Evolutionary conservation across 2,113 vertebrate species (phyloP).

Genomic region (Phalacrocorax brasilianus): DNA sequence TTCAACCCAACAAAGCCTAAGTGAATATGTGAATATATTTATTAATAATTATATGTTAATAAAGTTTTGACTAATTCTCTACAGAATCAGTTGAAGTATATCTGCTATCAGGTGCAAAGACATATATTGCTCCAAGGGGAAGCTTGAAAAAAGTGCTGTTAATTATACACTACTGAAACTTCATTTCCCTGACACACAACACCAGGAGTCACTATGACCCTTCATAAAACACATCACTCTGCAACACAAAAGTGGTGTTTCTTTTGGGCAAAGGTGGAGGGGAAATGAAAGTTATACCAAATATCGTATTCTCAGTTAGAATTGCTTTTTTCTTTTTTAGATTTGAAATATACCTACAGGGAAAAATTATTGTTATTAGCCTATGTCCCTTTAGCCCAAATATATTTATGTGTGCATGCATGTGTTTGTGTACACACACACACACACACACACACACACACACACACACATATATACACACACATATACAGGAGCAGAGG

Average conservation of each 20-base stretch:
- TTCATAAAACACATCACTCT: background rate
- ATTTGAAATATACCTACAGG: background rate
- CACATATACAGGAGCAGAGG: too few species aligned
- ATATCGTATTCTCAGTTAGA: background rate
- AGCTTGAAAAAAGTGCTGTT: background rate
- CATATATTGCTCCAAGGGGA: background rate
- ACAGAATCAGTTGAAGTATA: background rate
- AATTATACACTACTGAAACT: background rate
- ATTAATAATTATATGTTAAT: background rate
- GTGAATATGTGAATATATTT: background rate
- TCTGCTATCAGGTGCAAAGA: background rate
- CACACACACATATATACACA: too few species aligned
- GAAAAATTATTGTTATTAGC: background rate
- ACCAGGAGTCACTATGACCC: background rate
- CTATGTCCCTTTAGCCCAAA: background rate
- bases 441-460: too few species aligned
- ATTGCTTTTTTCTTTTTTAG: background rate
- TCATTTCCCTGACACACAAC: background rate
- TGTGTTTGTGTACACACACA: background rate
- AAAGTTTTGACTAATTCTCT: background rate
- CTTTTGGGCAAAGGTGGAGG: background rate
- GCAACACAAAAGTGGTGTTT: background rate
- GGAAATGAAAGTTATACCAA: background rate
- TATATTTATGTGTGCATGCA: too few species aligned
- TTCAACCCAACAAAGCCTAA: background rate